These are phyloP conservation scores for Martes flavigula DNA, from an alignment of 2,797 vertebrate genomes.

Conservation along the genomic window DNA sequence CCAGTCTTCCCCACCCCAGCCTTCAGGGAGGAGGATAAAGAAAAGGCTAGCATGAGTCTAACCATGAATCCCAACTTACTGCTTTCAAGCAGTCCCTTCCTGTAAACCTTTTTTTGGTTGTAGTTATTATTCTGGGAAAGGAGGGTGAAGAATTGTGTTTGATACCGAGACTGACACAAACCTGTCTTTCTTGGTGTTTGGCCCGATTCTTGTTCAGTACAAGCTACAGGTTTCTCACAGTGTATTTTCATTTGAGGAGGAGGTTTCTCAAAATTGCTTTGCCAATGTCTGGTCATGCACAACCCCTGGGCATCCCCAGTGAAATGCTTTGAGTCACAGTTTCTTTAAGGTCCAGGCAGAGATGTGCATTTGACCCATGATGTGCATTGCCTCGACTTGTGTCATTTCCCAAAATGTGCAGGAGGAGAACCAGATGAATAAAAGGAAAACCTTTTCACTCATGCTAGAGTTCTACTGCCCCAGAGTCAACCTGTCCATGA, in stretches of 20 bases:
- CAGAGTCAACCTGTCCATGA: background rate
- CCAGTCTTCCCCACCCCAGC: background rate
- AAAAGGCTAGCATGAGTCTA: background rate
- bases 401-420: constrained; percentile 70
- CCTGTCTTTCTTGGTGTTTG: background rate
- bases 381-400: constrained; percentile 36
- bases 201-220: constrained; percentile 16
- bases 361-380: background rate
- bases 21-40: background rate
- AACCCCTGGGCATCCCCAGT: constrained; percentile 71
- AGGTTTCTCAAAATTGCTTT: constrained; percentile 78
- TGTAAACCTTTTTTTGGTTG: constrained; percentile 1
- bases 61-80: background rate
- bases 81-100: constrained; percentile 38
- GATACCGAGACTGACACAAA: constrained; percentile 25
- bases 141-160: background rate
- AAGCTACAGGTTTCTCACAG: constrained; percentile 59
- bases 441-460: constrained; percentile 57
- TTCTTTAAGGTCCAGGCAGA: background rate
- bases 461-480: background rate
- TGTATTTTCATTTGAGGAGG: constrained; percentile 72
- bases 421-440: constrained; percentile 68
- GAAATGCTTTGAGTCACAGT: constrained; percentile 73
- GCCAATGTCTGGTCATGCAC: constrained; percentile 68
- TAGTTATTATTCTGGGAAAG: constrained; percentile 41